Evolutionary conservation across 2,888 invertebrate genomes (phyloP).

Genomic region (Listrodromus nycthemerus): DNA sequence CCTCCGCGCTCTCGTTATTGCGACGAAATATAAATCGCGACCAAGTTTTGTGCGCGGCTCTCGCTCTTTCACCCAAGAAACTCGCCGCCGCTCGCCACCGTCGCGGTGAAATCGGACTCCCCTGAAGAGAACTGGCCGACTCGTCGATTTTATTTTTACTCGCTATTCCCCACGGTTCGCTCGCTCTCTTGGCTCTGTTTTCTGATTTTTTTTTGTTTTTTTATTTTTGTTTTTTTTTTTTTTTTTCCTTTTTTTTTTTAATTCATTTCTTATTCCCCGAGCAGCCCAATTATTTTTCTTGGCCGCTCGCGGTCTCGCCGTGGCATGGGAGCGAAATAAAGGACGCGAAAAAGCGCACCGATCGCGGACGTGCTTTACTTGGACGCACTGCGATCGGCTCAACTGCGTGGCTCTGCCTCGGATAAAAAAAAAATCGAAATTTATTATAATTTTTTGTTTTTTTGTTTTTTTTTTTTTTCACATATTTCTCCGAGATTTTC

Average conservation of each 20-base stretch:
- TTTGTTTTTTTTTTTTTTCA: neutral
- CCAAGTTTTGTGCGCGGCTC: conserved; percentile 62
- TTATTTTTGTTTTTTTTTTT: neutral
- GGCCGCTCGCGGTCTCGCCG: conserved; percentile 29
- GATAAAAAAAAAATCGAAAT: neutral
- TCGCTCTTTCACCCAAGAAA: conserved; percentile 7
- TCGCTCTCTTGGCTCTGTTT: neutral
- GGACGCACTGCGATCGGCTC: conserved; percentile 28
- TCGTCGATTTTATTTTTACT: conserved; percentile 60
- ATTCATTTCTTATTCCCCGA: conserved; percentile 48
- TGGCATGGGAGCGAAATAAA: conserved; percentile 31
- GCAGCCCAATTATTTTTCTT: conserved; percentile 65
- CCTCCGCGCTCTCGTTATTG: conserved; percentile 63
- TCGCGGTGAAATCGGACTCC: conserved; percentile 66
- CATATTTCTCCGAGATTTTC: conserved; percentile 7
- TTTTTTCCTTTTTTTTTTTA: neutral
- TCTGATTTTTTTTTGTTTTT: conserved; percentile 16
- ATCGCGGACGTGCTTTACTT: conserved; percentile 32
- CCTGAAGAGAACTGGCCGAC: conserved; percentile 62
- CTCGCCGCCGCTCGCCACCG: conserved; percentile 34
- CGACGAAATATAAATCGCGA: conserved; percentile 62
- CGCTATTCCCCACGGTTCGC: conserved; percentile 27
- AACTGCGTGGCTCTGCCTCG: neutral
- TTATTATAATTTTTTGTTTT: conserved; percentile 13
- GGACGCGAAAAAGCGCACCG: conserved; percentile 39